Percentiles rank a stretch among this genome's conserved stretches.
Evolutionary conservation across 2,113 vertebrate species (phyloP).

Genomic region (Pituophis catenifer): DNA sequence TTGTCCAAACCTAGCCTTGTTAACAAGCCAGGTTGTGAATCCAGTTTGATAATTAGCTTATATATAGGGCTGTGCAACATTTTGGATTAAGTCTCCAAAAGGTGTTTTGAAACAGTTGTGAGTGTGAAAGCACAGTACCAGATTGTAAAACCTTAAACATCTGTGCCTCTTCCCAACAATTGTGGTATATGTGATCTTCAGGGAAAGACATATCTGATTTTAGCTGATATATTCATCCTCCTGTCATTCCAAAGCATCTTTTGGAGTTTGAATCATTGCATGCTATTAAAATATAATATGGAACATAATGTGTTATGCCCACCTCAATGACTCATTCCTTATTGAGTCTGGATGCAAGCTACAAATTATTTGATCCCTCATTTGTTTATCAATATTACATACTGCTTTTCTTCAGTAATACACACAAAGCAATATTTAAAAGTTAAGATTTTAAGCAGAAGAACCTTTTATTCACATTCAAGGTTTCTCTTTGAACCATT

Average conservation of each 20-base stretch:
- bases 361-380: neutral
- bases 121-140: neutral
- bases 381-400: neutral
- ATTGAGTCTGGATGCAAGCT: neutral
- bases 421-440: neutral
- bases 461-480: neutral
- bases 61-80: neutral
- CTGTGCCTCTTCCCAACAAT: neutral
- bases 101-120: neutral
- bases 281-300: neutral
- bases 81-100: neutral
- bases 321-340: neutral
- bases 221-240: neutral
- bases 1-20: neutral
- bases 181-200: neutral
- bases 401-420: neutral
- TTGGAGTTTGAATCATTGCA: neutral
- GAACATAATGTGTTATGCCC: neutral
- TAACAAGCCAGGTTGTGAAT: neutral
- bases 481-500: neutral
- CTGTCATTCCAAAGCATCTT: neutral
- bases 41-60: neutral
- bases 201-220: neutral
- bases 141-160: neutral
- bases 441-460: neutral